Conservation (phyloP, 2,797 vertebrate genomes). For the Enteromius anoplus region DNA sequence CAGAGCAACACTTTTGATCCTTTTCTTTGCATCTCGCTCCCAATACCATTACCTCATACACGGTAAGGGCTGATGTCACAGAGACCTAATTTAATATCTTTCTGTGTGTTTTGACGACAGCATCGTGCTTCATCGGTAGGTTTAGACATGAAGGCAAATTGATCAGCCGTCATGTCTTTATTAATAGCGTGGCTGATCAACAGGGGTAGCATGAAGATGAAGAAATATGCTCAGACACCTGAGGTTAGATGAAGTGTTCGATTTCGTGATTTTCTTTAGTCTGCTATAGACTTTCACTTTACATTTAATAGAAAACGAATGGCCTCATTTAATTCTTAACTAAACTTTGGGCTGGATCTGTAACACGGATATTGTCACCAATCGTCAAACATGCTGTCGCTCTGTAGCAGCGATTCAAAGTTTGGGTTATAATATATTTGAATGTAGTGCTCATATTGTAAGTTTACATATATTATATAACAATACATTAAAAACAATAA, state of each 20-base stretch:
- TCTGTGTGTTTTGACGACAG: background rate
- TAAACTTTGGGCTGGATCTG: background rate
- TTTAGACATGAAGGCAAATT: background rate
- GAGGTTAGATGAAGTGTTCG: background rate
- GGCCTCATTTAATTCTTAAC: background rate
- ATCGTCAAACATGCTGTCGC: background rate
- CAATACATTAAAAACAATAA: background rate
- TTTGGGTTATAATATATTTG: too few species aligned
- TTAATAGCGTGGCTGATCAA: background rate
- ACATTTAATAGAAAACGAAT: background rate
- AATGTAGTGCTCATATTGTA: too few species aligned
- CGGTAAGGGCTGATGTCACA: slow-evolving; percentile 74
- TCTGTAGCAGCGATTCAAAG: background rate
- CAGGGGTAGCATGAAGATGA: background rate
- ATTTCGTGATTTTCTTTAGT: background rate
- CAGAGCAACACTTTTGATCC: slow-evolving; percentile 99
- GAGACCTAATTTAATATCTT: background rate
- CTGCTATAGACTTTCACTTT: background rate
- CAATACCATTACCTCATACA: slow-evolving; percentile 92
- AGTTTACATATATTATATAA: background rate
- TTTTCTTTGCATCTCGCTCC: slow-evolving; percentile 97
- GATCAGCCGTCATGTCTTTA: background rate
- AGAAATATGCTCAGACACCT: background rate
- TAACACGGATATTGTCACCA: background rate
- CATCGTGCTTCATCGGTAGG: background rate